Evolutionary conservation across 2,888 invertebrate species (phyloP).

Genomic region (Ditula angustiorana): DNA sequence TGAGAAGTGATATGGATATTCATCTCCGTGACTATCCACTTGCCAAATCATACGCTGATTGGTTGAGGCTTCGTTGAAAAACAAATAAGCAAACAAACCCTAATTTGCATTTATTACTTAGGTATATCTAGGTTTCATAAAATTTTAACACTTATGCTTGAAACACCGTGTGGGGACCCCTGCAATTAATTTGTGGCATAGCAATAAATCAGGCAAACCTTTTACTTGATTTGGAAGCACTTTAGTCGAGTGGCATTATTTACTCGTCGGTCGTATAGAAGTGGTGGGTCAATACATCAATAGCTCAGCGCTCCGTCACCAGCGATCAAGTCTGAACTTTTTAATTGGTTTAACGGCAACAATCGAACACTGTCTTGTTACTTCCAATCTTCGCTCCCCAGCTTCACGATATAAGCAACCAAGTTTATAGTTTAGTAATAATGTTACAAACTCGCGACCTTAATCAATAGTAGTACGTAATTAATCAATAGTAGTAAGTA

Average conservation of each 20-base stretch:
- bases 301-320: conserved; percentile 49
- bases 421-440: conserved; percentile 37
- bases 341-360: conserved; percentile 79
- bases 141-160: too few species aligned
- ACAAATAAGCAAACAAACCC: background rate
- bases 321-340: conserved; percentile 70
- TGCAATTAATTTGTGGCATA: conserved; percentile 1
- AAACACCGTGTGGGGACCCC: background rate
- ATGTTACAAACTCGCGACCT: conserved; percentile 13
- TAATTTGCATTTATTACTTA: background rate
- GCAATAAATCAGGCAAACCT: conserved; percentile 20
- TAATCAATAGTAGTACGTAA: conserved; percentile 20
- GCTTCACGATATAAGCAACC: conserved; percentile 43
- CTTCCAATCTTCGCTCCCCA: conserved; percentile 57
- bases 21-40: background rate
- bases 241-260: conserved; percentile 24
- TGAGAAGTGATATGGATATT: background rate
- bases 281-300: conserved; percentile 35
- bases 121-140: too few species aligned
- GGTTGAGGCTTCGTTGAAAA: background rate
- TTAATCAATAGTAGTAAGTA: too few species aligned
- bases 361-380: conserved; percentile 70
- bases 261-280: conserved; percentile 13
- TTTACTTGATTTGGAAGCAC: conserved; percentile 31
- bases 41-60: background rate